A percentile compares a stretch with the other conserved stretches of the same genome.
Conservation (phyloP, 2,888 invertebrate species). For the Drosophila tanythrix region DNA sequence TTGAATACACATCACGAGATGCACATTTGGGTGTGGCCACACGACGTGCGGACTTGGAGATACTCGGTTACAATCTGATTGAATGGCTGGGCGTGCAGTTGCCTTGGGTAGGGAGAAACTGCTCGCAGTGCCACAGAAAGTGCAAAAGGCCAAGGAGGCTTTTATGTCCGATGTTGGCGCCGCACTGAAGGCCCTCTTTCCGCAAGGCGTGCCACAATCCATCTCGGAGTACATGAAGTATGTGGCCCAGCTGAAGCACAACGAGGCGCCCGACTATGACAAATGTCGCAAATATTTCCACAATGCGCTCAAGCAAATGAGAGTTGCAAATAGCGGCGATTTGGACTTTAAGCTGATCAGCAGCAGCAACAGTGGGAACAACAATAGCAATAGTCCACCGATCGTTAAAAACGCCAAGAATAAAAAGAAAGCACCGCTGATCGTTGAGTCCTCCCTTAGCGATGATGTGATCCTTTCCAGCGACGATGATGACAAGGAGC, state of each 20-base stretch:
- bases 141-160: conserved; percentile 89
- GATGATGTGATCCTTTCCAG: conserved; percentile 67
- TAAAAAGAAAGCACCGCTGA: conserved; percentile 26
- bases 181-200: conserved; percentile 77
- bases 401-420: conserved; percentile 33
- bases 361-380: conserved; percentile 26
- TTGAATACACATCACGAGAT: conserved; percentile 98
- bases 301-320: conserved; percentile 88
- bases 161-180: conserved; percentile 86
- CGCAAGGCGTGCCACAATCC: conserved; percentile 85
- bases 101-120: conserved; percentile 91
- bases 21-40: conserved; percentile 96
- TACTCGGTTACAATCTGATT: conserved; percentile 96
- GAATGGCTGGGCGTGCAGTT: conserved; percentile 94
- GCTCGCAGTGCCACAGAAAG: conserved; percentile 87
- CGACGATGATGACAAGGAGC: conserved; percentile 65
- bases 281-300: conserved; percentile 89
- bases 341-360: conserved; percentile 84
- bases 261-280: conserved; percentile 90
- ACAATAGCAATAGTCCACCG: conserved; percentile 55
- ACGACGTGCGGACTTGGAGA: conserved; percentile 96
- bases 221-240: conserved; percentile 89
- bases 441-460: conserved; percentile 35
- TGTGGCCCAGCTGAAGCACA: conserved; percentile 88
- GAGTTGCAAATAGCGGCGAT: conserved; percentile 86